These are phyloP conservation scores for Tragelaphus strepsiceros DNA, from an alignment of 2,113 vertebrate species.

Conservation along the genomic window DNA sequence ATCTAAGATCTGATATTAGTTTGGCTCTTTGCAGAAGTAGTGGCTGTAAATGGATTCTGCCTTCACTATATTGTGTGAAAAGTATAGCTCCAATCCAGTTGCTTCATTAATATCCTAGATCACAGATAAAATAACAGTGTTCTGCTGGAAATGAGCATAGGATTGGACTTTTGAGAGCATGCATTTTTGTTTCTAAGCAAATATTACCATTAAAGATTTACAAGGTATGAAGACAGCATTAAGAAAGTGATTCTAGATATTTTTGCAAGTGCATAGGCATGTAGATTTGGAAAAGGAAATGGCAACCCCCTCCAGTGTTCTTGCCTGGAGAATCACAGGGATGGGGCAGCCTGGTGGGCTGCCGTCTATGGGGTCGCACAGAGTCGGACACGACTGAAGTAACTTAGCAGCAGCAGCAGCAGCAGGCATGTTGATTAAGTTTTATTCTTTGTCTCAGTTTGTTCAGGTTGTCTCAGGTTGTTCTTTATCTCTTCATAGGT, in stretches of 20 bases:
- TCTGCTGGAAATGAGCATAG: neutral
- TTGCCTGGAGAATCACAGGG: no score
- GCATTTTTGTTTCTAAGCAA: slow-evolving; percentile 39
- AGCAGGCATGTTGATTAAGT: neutral
- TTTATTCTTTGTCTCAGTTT: neutral
- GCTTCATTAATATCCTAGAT: slow-evolving; percentile 29
- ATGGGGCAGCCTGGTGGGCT: no score
- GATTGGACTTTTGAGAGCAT: fast-evolving
- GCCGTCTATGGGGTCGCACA: no score
- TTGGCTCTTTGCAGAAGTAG: neutral
- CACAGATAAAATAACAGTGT: slow-evolving; percentile 22
- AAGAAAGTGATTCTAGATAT: neutral
- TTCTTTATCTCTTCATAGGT: neutral
- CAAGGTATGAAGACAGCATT: neutral
- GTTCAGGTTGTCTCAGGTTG: neutral
- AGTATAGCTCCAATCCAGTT: slow-evolving; percentile 8
- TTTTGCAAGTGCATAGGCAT: neutral
- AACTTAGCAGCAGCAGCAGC: no score
- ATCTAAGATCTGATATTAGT: neutral
- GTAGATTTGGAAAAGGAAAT: neutral
- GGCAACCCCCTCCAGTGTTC: no score
- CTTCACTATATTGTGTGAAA: slow-evolving; percentile 17
- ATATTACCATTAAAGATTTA: neutral
- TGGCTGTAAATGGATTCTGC: neutral
- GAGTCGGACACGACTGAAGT: no score